phyloP scores from a whole-genome alignment of 2,113 vertebrate genomes.

The Capra hircus region DNA sequence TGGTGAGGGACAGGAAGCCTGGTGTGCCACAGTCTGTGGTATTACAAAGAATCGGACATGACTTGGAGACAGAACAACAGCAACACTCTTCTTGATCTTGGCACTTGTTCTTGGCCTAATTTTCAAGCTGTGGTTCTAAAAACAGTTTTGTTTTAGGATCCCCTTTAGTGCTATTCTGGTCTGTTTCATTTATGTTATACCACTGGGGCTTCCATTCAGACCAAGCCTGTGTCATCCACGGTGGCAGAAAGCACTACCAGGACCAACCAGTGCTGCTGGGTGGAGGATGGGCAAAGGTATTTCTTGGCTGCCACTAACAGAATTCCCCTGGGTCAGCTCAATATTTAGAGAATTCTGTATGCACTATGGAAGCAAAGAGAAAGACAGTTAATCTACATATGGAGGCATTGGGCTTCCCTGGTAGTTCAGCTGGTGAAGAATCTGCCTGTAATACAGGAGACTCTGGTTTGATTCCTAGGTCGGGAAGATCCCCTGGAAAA shows the following conservation, averaged over 20 bases:
- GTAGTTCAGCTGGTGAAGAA: too few relatives aligned
- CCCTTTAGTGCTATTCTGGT: too few relatives aligned
- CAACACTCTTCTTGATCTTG: not conserved
- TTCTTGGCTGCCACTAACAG: not conserved
- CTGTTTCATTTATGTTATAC: too few relatives aligned
- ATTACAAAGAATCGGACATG: fast-evolving
- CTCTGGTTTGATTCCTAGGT: fast-evolving
- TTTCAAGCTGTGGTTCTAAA: too few relatives aligned
- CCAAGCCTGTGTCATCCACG: not conserved
- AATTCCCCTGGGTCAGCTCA: not conserved
- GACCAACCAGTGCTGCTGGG: not conserved
- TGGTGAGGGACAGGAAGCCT: too few relatives aligned
- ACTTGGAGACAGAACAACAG: not conserved
- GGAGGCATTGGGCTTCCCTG: too few relatives aligned
- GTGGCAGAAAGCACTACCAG: not conserved
- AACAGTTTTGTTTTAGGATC: too few relatives aligned
- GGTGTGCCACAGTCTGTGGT: fast-evolving
- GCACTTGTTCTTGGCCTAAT: too few relatives aligned
- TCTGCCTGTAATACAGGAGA: fast-evolving
- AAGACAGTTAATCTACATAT: not conserved
- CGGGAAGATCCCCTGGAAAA: fast-evolving
- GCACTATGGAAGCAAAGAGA: not conserved
- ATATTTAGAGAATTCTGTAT: not conserved
- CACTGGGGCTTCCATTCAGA: not conserved
- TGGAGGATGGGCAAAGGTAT: not conserved